These are phyloP conservation scores for Heliopora coerulea DNA, from an alignment of 92 coral and sea anemone genomes.

Conservation along the genomic window DNA sequence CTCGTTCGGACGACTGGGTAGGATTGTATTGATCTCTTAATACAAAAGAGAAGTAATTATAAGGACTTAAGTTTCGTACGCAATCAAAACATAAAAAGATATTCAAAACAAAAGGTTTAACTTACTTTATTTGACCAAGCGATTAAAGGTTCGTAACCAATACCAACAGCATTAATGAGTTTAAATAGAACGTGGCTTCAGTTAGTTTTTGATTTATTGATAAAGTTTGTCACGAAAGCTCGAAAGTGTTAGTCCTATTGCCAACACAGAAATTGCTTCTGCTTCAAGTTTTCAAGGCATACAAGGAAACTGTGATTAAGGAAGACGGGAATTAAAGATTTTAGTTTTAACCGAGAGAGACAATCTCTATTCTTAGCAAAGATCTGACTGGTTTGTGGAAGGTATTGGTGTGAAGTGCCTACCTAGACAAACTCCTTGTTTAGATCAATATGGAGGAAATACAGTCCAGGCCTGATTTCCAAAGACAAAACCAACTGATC, in stretches of 20 bases:
- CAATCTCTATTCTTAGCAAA: too few relatives aligned
- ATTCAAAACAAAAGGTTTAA: slow-evolving; percentile 29
- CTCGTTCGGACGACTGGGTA: slow-evolving; percentile 2
- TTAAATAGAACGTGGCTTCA: slow-evolving; percentile 6
- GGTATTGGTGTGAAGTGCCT: background rate
- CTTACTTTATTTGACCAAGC: slow-evolving; percentile 23
- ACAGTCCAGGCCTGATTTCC: background rate
- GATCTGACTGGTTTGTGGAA: background rate
- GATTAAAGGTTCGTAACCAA: slow-evolving; percentile 22
- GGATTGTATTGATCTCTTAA: background rate
- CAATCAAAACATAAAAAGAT: background rate
- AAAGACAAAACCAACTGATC: background rate
- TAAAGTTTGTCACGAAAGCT: background rate
- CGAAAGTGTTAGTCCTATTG: background rate
- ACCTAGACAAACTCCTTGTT: background rate
- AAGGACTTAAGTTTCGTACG: slow-evolving; percentile 19
- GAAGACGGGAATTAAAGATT: too few relatives aligned
- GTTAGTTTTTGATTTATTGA: background rate
- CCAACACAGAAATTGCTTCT: background rate
- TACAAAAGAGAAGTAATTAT: slow-evolving; percentile 14
- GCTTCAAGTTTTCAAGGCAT: background rate
- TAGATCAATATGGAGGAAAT: background rate
- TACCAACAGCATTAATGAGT: slow-evolving; percentile 32
- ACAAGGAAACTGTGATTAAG: too few relatives aligned
- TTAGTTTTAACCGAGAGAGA: too few relatives aligned